Percentiles rank a stretch among this genome's conserved stretches.
These are phyloP conservation scores for Neostethus bicornis DNA, from an alignment of 2,797 vertebrate genomes.

Conservation along the genomic window DNA sequence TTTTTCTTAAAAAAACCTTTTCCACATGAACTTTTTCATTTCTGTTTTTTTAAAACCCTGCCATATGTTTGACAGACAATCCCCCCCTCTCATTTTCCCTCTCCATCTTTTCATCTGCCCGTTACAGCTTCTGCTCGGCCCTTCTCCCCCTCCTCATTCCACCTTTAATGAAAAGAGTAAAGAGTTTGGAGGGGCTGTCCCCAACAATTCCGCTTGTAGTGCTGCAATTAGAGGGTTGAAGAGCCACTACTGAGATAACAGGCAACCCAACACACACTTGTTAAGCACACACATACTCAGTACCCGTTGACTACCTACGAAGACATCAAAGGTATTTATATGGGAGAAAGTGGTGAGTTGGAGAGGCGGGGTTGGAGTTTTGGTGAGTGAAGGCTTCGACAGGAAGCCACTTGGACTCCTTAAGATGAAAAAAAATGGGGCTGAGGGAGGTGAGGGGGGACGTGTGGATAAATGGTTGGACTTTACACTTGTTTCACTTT, in stretches of 20 bases:
- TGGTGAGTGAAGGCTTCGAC: constrained; percentile 47
- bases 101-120: constrained; percentile 7
- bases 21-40: too few species aligned
- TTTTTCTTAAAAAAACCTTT: background rate
- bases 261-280: constrained; percentile 23
- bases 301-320: constrained; percentile 23
- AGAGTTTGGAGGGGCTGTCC: constrained; percentile 29
- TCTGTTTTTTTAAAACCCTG: background rate
- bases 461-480: constrained; percentile 41
- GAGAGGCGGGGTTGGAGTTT: constrained; percentile 32
- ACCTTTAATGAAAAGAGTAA: constrained; percentile 21
- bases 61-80: background rate
- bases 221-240: constrained; percentile 49
- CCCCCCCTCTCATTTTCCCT: constrained; percentile 1
- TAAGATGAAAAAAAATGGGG: constrained; percentile 49
- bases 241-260: constrained; percentile 44
- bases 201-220: constrained; percentile 19
- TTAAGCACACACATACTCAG: constrained; percentile 8
- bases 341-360: constrained; percentile 32
- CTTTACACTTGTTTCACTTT: constrained; percentile 38
- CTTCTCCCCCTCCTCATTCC: constrained; percentile 9
- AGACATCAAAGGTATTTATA: constrained; percentile 64
- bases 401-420: constrained; percentile 46
- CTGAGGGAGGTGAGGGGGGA: constrained; percentile 19
- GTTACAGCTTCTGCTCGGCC: background rate